phyloP scores from a whole-genome alignment of 2,797 vertebrate species.

The Pteronotus mesoamericanus region DNA sequence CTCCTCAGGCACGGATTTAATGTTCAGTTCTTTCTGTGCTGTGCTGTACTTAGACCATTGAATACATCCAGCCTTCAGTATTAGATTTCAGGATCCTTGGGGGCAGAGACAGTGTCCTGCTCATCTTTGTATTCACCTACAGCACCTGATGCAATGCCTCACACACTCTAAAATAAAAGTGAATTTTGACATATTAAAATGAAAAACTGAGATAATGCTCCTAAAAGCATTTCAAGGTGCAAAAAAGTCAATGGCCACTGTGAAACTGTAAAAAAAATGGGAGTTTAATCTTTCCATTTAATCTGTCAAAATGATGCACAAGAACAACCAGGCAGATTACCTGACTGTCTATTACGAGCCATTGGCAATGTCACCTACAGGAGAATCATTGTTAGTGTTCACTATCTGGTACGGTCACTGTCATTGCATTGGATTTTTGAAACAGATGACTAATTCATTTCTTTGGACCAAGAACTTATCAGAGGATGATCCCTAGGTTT shows the following conservation, averaged over 20 bases:
- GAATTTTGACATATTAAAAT: conserved; percentile 20
- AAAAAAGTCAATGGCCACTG: not conserved
- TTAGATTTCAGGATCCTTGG: not conserved
- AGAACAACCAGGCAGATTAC: not conserved
- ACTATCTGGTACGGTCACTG: not conserved
- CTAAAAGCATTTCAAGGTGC: not conserved
- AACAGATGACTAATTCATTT: not conserved
- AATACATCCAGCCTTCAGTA: not conserved
- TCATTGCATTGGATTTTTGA: not conserved
- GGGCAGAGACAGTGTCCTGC: not conserved
- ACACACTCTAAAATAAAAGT: not conserved
- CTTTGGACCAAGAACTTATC: not conserved
- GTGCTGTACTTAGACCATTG: not conserved
- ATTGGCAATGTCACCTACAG: not conserved
- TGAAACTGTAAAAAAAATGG: not conserved
- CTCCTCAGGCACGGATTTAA: not conserved
- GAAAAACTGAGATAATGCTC: not conserved
- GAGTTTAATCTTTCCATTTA: conserved; percentile 10
- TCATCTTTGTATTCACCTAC: not conserved
- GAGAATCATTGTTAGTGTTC: not conserved
- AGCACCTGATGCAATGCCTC: not conserved
- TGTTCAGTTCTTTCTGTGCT: not conserved
- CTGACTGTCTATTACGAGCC: not conserved
- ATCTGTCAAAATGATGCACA: not conserved
- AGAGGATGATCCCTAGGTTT: not conserved